phyloP scores from a whole-genome alignment of 2,113 vertebrate genomes.

The Myrmecophaga tridactyla region DNA sequence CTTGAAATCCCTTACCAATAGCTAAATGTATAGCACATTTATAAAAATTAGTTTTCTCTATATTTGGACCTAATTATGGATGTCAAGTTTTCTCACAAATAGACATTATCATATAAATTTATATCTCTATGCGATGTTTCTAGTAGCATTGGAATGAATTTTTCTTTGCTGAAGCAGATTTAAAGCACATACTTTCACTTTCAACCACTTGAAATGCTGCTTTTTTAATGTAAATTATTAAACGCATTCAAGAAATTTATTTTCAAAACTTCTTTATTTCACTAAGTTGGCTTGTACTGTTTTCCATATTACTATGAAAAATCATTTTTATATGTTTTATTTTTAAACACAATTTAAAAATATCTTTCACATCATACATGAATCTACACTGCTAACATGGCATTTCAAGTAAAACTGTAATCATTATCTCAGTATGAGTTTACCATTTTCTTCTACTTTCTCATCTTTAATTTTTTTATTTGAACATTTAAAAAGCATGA shows the following conservation, averaged over 20 bases:
- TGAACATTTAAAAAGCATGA: background rate
- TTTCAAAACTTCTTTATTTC: conserved; percentile 29
- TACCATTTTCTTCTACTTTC: background rate
- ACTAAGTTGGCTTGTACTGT: background rate
- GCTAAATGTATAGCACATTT: background rate
- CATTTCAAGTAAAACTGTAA: conserved; percentile 42
- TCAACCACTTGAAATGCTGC: background rate
- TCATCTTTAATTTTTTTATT: background rate
- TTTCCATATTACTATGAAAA: background rate
- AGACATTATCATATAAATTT: background rate
- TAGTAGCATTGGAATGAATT: background rate
- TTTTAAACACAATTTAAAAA: background rate
- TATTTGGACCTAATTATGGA: background rate
- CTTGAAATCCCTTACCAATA: background rate
- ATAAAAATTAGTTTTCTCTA: background rate
- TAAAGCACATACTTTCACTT: background rate
- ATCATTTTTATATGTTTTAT: background rate
- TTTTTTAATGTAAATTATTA: background rate
- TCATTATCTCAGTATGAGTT: background rate
- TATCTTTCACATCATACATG: background rate
- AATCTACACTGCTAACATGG: background rate
- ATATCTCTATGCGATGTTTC: background rate
- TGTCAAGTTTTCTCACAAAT: background rate
- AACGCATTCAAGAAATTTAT: background rate
- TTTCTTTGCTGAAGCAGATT: background rate